Conservation (phyloP, 92 coral and sea anemone genomes). For the Phenganax marumi region DNA sequence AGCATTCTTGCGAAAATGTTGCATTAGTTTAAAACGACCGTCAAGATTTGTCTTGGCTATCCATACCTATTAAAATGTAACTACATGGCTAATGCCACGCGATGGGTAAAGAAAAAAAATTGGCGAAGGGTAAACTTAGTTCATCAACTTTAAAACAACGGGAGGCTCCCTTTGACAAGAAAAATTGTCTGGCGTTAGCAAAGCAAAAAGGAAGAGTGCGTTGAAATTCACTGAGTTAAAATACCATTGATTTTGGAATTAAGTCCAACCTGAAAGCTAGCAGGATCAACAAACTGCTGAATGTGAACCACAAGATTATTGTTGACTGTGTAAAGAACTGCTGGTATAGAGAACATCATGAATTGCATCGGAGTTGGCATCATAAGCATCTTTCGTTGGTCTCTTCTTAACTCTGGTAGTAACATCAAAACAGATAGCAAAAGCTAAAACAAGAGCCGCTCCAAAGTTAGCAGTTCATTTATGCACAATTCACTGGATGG, state of each 20-base stretch:
- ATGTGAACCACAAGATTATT: constrained; percentile 81
- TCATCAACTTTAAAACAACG: neutral
- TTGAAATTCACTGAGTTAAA: too few species aligned
- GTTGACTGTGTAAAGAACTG: constrained; percentile 70
- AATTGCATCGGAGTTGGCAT: constrained; percentile 59
- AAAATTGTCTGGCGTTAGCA: too few species aligned
- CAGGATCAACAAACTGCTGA: constrained; percentile 80
- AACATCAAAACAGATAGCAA: constrained; percentile 68
- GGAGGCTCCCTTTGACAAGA: neutral
- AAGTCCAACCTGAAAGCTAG: constrained; percentile 79
- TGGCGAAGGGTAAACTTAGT: neutral
- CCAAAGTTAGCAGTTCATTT: neutral
- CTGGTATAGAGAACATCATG: constrained; percentile 72
- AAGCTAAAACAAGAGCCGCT: constrained; percentile 48
- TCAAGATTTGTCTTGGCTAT: too few species aligned
- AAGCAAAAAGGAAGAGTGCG: too few species aligned
- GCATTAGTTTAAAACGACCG: too few species aligned
- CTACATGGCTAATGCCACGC: neutral
- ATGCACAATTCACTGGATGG: too few species aligned
- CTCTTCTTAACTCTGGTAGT: constrained; percentile 60
- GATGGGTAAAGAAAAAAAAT: neutral
- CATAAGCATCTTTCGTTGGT: neutral
- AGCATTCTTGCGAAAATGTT: too few species aligned
- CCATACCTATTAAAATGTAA: too few species aligned
- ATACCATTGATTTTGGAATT: too few species aligned